These are phyloP conservation scores for Xenopus laevis DNA, from an alignment of 2,113 vertebrate species.

Conservation along the genomic window DNA sequence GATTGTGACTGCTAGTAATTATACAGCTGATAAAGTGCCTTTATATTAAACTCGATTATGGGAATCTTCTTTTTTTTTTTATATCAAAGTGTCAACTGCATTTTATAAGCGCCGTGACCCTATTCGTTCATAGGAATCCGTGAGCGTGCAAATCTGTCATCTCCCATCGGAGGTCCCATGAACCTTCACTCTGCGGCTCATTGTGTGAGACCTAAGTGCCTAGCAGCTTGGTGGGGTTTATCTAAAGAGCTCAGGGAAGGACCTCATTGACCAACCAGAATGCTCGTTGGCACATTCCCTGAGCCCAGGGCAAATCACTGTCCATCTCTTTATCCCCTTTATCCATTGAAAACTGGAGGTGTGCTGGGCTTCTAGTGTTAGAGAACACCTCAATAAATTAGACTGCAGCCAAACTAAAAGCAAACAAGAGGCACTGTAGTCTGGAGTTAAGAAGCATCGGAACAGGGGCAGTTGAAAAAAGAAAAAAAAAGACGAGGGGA, in stretches of 20 bases:
- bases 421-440: not conserved
- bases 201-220: too few relatives aligned
- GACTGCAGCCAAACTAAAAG: slow-evolving; percentile 8
- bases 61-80: too few relatives aligned
- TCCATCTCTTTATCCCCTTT: not conserved
- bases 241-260: not conserved
- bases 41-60: not conserved
- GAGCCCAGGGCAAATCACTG: too few relatives aligned
- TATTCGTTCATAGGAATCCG: not conserved
- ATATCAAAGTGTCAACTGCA: too few relatives aligned
- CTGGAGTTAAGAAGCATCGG: not conserved
- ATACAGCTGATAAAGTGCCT: slow-evolving; percentile 8
- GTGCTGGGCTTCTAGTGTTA: not conserved
- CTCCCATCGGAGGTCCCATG: too few relatives aligned
- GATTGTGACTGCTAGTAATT: too few relatives aligned
- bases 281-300: too few relatives aligned
- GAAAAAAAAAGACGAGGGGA: not conserved
- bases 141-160: not conserved
- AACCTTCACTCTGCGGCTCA: not conserved
- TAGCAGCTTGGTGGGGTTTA: not conserved
- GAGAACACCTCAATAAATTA: slow-evolving; percentile 33
- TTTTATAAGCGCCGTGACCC: not conserved
- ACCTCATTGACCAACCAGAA: too few relatives aligned
- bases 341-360: not conserved
- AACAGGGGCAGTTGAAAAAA: too few relatives aligned